Conservation (phyloP, 1,140 invertebrate genomes). For the Ridgeia piscesae region DNA sequence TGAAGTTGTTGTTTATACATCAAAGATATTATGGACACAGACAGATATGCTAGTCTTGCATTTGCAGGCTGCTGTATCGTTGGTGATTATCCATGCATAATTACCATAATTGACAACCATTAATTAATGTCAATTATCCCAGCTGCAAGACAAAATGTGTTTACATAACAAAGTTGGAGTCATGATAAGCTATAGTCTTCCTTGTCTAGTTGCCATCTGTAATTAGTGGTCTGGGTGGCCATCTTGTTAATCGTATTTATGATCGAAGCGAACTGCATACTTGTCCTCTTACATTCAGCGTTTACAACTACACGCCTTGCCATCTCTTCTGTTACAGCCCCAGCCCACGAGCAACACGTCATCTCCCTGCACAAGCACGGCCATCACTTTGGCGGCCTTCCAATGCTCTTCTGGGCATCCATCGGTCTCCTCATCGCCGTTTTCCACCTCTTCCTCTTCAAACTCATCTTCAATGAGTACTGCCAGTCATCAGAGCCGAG, state of each 20-base stretch:
- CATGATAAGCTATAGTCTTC: no score
- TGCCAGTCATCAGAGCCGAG: conserved; percentile 32
- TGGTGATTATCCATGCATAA: no score
- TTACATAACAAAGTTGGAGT: no score
- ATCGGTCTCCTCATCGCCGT: conserved; percentile 85
- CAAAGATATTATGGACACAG: neutral
- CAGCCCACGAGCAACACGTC: conserved; percentile 88
- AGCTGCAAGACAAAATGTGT: no score
- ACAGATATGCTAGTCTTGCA: neutral
- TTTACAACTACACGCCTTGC: neutral
- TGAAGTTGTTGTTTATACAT: neutral
- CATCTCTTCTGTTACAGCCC: conserved; percentile 70
- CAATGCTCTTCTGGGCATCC: conserved; percentile 89
- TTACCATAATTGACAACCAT: no score
- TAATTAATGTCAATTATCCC: no score
- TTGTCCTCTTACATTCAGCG: no score
- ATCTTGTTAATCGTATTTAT: no score
- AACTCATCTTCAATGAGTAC: conserved; percentile 85
- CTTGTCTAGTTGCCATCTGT: no score
- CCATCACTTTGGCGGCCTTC: conserved; percentile 83
- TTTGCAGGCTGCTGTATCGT: no score
- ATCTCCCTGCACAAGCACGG: conserved; percentile 91
- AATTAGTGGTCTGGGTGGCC: no score
- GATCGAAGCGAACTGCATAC: neutral
- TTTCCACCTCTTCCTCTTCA: conserved; percentile 92